phyloP scores from a whole-genome alignment of 2,888 invertebrate species.

The Spatulosminthurus flaviceps region DNA sequence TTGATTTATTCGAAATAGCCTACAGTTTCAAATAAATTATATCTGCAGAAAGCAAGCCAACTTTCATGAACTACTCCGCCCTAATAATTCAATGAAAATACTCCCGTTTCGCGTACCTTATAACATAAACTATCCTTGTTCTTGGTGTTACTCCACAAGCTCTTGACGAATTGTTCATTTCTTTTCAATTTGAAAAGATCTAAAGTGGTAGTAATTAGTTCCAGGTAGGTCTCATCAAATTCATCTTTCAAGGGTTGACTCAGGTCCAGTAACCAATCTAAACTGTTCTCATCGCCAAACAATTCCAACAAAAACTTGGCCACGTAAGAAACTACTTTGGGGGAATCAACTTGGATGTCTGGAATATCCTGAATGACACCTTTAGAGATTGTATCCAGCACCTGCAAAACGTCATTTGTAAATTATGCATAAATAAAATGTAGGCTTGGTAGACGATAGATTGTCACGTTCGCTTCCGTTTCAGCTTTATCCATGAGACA shows the following conservation, averaged over 20 bases:
- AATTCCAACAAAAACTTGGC: conserved; percentile 61
- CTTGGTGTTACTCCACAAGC: conserved; percentile 55
- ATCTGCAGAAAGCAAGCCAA: too few species aligned
- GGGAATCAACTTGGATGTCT: conserved; percentile 60
- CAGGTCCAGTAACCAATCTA: conserved; percentile 59
- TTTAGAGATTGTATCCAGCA: conserved; percentile 54
- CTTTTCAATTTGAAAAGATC: conserved; percentile 59
- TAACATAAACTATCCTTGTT: conserved; percentile 55
- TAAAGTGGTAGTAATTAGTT: conserved; percentile 57
- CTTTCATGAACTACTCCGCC: too few species aligned
- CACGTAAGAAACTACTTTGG: conserved; percentile 60
- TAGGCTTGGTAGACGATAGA: too few species aligned
- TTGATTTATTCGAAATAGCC: too few species aligned
- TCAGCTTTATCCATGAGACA: too few species aligned
- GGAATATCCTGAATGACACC: conserved; percentile 61
- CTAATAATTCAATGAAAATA: too few species aligned
- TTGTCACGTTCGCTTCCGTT: too few species aligned
- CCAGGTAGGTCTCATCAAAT: conserved; percentile 48
- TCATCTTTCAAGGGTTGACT: conserved; percentile 55
- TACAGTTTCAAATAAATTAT: too few species aligned
- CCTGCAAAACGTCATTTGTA: too few species aligned
- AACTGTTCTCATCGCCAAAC: conserved; percentile 59
- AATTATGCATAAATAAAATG: too few species aligned
- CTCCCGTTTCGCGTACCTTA: too few species aligned
- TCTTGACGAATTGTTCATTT: conserved; percentile 59